phyloP scores from a whole-genome alignment of 1,140 invertebrate species.

The Saccostrea cuccullata region DNA sequence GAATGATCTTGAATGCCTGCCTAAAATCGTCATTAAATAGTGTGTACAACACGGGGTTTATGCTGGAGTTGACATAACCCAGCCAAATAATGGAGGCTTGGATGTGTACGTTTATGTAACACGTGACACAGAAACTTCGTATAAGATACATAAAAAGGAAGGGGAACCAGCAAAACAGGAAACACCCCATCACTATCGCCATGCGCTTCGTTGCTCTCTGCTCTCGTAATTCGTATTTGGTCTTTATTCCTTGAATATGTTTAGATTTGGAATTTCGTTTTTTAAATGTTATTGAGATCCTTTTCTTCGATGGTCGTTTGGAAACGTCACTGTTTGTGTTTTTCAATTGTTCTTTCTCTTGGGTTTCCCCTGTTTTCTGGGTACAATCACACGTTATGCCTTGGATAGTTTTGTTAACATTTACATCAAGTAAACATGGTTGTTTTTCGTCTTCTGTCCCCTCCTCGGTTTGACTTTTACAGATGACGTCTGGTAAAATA shows the following conservation, averaged over 20 bases:
- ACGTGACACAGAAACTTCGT: constrained; percentile 71
- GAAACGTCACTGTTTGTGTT: neutral
- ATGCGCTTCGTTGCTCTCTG: constrained; percentile 97
- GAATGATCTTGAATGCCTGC: constrained; percentile 88
- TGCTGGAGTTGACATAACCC: constrained; percentile 97
- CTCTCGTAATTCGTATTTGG: constrained; percentile 85
- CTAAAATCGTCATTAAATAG: constrained; percentile 99
- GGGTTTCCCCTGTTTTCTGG: neutral
- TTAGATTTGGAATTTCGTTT: constrained; percentile 49
- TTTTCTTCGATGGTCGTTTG: neutral
- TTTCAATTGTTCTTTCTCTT: neutral
- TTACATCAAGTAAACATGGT: constrained; percentile 17
- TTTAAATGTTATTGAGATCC: constrained; percentile 45
- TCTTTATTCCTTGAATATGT: constrained; percentile 66
- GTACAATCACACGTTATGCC: constrained; percentile 21
- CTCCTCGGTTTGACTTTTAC: constrained; percentile 1
- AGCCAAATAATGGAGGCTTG: constrained; percentile 86
- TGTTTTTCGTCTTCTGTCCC: constrained; percentile 30
- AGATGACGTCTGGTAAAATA: constrained; percentile 24
- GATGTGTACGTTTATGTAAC: constrained; percentile 68
- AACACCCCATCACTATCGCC: constrained; percentile 98
- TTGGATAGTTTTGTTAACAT: constrained; percentile 41
- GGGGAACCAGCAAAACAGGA: constrained; percentile 98
- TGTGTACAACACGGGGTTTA: constrained; percentile 97
- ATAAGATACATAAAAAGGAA: constrained; percentile 91